These are phyloP conservation scores for Trachythela sp. DNA, from an alignment of 64 coral and sea anemone genomes.

Conservation along the genomic window DNA sequence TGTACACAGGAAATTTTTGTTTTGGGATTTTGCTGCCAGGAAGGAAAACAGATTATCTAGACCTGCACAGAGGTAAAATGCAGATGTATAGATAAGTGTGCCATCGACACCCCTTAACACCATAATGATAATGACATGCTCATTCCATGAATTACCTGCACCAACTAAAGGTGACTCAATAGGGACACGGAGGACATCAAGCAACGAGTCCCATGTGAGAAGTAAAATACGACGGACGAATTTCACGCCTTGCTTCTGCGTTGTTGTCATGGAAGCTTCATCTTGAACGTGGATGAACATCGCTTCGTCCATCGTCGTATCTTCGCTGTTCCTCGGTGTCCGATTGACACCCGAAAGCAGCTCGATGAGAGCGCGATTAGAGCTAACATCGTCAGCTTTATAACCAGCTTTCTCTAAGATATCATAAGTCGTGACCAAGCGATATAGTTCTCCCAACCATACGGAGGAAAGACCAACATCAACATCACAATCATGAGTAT, in stretches of 20 bases:
- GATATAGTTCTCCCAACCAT: constrained; percentile 91
- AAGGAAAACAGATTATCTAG: too few relatives aligned
- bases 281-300: constrained; percentile 70
- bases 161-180: constrained; percentile 45
- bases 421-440: constrained; percentile 88
- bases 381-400: constrained; percentile 42
- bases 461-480: constrained; percentile 81
- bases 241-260: constrained; percentile 83
- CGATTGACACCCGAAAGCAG: constrained; percentile 54
- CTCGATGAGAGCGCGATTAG: constrained; percentile 76
- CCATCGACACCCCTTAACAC: too few relatives aligned
- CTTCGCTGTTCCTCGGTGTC: constrained; percentile 8
- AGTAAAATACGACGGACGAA: constrained; percentile 83
- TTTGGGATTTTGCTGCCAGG: too few relatives aligned
- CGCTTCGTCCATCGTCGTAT: constrained; percentile 46
- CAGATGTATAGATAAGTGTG: too few relatives aligned
- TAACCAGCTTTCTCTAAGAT: constrained; percentile 89
- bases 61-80: too few relatives aligned
- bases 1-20: too few relatives aligned
- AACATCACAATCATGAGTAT: constrained; percentile 53
- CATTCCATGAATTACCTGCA: background rate
- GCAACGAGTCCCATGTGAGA: constrained; percentile 78
- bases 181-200: constrained; percentile 84
- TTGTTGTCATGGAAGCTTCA: constrained; percentile 48
- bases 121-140: too few relatives aligned